Evolutionary conservation across 2,797 vertebrate species (phyloP).

Genomic region (Hirundo rustica): DNA sequence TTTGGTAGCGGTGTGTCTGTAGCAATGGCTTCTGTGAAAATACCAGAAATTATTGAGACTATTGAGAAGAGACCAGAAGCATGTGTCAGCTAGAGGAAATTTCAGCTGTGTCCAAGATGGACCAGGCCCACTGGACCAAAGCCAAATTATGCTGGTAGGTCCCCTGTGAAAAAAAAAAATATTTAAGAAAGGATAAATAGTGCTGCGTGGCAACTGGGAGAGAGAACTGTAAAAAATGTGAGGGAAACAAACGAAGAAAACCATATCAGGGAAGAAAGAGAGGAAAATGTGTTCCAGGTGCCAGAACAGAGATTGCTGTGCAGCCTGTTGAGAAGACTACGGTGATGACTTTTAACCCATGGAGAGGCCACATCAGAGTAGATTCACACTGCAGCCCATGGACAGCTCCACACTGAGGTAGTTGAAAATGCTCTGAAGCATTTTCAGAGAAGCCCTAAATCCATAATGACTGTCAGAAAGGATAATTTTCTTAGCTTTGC

Average conservation of each 20-base stretch:
- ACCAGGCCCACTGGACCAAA: neutral
- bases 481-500: neutral
- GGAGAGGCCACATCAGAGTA: neutral
- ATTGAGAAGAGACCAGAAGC: neutral
- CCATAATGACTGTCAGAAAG: neutral
- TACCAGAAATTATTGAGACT: neutral
- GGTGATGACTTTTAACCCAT: neutral
- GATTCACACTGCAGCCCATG: neutral
- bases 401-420: neutral
- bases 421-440: neutral
- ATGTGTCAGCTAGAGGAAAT: neutral
- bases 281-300: neutral
- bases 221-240: neutral
- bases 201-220: neutral
- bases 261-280: neutral
- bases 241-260: neutral
- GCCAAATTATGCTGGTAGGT: neutral
- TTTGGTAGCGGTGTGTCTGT: neutral
- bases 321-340: accelerated
- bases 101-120: neutral
- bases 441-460: neutral
- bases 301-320: neutral
- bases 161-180: neutral
- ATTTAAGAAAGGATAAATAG: neutral
- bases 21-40: neutral